A percentile compares a stretch with the other conserved stretches of the same genome.
Conservation (phyloP, 1,140 invertebrate species). For the Chlorops oryzae region DNA sequence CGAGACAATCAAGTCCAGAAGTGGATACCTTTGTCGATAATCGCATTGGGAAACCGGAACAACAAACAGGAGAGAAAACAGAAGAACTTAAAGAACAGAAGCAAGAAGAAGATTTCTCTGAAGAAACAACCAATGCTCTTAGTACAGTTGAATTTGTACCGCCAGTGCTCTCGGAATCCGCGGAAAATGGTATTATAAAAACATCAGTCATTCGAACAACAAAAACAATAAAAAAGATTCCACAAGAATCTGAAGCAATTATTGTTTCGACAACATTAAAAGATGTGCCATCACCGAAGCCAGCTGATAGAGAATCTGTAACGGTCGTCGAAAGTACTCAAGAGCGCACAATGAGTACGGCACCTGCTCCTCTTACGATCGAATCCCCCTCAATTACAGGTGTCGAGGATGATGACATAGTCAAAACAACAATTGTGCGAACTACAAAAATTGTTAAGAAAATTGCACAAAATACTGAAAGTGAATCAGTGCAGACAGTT, state of each 20-base stretch:
- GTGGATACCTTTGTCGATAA: too few relatives aligned
- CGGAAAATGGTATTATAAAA: conserved; percentile 30
- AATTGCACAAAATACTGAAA: conserved; percentile 33
- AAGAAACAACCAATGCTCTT: not conserved
- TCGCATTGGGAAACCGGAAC: too few relatives aligned
- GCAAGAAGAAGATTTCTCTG: not conserved
- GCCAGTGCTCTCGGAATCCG: conserved; percentile 30
- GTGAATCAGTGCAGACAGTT: conserved; percentile 11
- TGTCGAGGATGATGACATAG: conserved; percentile 28
- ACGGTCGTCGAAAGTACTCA: not conserved
- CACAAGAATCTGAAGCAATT: not conserved
- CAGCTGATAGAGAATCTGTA: not conserved
- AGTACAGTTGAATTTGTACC: conserved; percentile 1
- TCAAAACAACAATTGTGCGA: conserved; percentile 40
- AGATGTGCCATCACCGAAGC: not conserved
- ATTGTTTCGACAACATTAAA: not conserved
- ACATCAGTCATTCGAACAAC: conserved; percentile 32
- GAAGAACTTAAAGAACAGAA: not conserved
- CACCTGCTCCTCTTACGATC: too few relatives aligned
- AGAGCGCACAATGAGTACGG: not conserved
- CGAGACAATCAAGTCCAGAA: too few relatives aligned
- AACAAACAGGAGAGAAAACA: not conserved
- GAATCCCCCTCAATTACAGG: too few relatives aligned
- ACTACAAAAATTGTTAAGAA: conserved; percentile 44
- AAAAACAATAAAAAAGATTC: conserved; percentile 11